Percentiles rank a stretch among this genome's conserved stretches.
Evolutionary conservation across 2,113 vertebrate genomes (phyloP).

Genomic region (Petromus typicus): DNA sequence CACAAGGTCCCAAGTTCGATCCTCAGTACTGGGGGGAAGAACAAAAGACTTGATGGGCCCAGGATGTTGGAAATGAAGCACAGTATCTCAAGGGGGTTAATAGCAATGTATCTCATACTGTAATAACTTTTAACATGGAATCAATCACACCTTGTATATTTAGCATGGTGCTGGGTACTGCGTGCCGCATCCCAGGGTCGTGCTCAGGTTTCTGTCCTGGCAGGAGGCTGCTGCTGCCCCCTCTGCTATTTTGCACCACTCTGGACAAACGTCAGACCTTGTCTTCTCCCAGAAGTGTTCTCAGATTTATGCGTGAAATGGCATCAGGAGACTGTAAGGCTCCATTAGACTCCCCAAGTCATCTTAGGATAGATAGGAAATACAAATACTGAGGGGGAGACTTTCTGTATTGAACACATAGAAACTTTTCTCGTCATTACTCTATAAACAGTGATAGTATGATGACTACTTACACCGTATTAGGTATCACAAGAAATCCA

Average conservation of each 20-base stretch:
- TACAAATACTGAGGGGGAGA: too few species aligned
- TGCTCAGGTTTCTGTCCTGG: not conserved
- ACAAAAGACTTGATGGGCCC: not conserved
- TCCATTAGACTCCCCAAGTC: not conserved
- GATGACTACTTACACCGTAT: too few species aligned
- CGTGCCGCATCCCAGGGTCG: fast-evolving
- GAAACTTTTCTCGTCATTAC: not conserved
- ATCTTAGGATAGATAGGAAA: not conserved
- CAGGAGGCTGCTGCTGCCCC: not conserved
- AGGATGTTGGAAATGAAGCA: not conserved
- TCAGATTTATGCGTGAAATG: not conserved
- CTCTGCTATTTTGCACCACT: not conserved
- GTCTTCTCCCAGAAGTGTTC: not conserved
- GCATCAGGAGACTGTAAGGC: not conserved
- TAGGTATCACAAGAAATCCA: not conserved
- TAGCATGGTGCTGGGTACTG: not conserved
- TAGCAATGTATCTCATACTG: not conserved
- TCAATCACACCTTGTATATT: not conserved
- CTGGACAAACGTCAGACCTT: not conserved
- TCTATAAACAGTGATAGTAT: not conserved
- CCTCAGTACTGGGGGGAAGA: too few species aligned
- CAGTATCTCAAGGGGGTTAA: not conserved
- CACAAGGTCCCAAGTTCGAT: too few species aligned
- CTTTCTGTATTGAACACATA: not conserved
- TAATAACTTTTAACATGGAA: not conserved